Evolutionary conservation across 2,113 vertebrate genomes (phyloP), one percentile per base, ranked within the genome.

Genomic region (Triplophysa tibetana): DNA sequence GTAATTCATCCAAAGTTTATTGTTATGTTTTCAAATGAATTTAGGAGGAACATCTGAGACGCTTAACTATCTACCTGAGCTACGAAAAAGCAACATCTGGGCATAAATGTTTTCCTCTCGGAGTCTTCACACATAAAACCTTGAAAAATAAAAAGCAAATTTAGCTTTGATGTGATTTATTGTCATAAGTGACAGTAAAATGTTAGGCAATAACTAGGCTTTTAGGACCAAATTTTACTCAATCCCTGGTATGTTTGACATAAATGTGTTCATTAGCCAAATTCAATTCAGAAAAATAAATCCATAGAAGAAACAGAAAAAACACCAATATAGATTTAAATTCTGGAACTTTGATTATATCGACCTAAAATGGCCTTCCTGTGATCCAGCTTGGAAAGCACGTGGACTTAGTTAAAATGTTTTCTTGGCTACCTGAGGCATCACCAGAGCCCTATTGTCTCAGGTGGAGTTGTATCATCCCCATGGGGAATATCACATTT

Each of bases 401-500:
- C 67, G 41, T 21, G 38, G 69, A 29, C 23, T 61, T 54, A 16
- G 9, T 7, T 29, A 64, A 66, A 45, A 43, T 43, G 21, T 21
- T 23, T 38, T 23, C 50, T 38, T 68, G 61, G 54, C 24, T 78
- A 78, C n/a, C 76, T 69, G 76, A 69, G 29, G 45, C 67, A 93
- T 92, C 93, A 91, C 91, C 93, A 93, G 93, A 56, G 90, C 91
- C 90, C 91, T 91, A 94, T 94, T 94, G 93, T 94, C 92, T 94
- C 92, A 92, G 90, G 91, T 94, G 94, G 70, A 74, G 66, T 68
- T 56, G 63, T 38, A 66, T 56, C 56, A 54, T 68, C 65, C 81
- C 78, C 77, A 92, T 91, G 91, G 93, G 94, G 93, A 94, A 94
- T 94, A 94, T 91, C 93, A 94, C 93, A 95, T 95, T 95, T 94